Evolutionary conservation across 2,888 invertebrate genomes (phyloP).

Genomic region (Acutogordius australiensis): DNA sequence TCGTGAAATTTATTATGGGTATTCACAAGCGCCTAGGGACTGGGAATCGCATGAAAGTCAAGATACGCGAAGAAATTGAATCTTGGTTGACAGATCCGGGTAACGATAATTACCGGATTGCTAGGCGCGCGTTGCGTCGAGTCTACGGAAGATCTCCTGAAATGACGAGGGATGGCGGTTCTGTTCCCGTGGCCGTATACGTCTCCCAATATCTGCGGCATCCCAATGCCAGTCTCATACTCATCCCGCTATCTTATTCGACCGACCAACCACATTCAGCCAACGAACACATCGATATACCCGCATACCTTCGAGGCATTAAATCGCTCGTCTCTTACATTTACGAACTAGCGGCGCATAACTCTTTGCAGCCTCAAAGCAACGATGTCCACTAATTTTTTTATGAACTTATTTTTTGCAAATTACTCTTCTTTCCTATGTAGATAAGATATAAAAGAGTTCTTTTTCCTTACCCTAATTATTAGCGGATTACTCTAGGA

Average conservation of each 20-base stretch:
- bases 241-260: neutral
- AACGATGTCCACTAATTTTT: no score
- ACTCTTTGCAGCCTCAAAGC: neutral
- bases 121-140: neutral
- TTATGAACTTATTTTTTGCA: no score
- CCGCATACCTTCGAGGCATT: neutral
- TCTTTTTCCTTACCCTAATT: no score
- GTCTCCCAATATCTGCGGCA: neutral
- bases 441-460: no score
- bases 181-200: neutral
- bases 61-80: neutral
- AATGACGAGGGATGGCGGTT: neutral
- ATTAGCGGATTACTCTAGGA: no score
- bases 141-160: neutral
- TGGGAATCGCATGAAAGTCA: neutral
- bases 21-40: neutral
- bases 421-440: no score
- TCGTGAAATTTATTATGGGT: neutral
- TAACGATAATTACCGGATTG: neutral
- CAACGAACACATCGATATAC: neutral
- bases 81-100: neutral
- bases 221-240: neutral
- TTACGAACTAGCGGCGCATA: neutral
- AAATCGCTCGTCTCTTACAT: neutral
- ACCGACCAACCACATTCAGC: neutral